Evolutionary conservation across 2,113 vertebrate genomes (phyloP), one percentile per base, ranked within the genome.

Genomic region (Emydocephalus ijimae): DNA sequence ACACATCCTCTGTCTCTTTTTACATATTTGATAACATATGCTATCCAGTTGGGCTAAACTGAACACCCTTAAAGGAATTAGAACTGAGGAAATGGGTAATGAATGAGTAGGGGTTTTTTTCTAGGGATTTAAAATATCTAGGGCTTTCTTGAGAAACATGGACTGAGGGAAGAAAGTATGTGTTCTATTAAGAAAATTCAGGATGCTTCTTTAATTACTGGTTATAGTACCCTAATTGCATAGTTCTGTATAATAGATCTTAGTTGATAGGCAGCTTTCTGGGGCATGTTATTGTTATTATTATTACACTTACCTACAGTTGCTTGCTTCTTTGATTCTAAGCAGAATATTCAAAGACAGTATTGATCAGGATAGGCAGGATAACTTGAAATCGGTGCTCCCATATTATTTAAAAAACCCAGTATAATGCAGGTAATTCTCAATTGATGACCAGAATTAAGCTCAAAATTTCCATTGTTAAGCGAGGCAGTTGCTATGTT

Each of bases 1-100:
- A 64, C 11, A 14, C 4, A 15, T 34, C 5, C 64, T 86, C 43
- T 45, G 85, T 48, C 14, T 85, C 18, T 29, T 14, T 87, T 52
- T n/a, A 50, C 15, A n/a, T 54, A 15, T 54, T 87, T 48, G 43
- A 48, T 86, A 54, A 87, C 50, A 29, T 15, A n/a, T 29, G 23
- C 5, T 50, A 54, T 18, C 34, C 29, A n/a, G 29, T 34, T 54
- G 24, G 87, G 52, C 87, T 86, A 48, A 48, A 86, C 0, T 48
- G 10, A 55, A 57, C 5, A 24, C 39, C 39, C n/a, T 74, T 74
- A 74, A 74, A 74, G 14, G 64, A 34, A 74, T 93, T 21, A 14
- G 92, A 95, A 92, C 92, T 89, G 93, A 12, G 1, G 64, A 92
- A 96, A 93, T 92, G 54, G 39, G 48, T 95, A 93, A 94, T 94